Evolutionary conservation across 2,797 vertebrate genomes (phyloP).

Genomic region (Lepidocolaptes lacrymiger): DNA sequence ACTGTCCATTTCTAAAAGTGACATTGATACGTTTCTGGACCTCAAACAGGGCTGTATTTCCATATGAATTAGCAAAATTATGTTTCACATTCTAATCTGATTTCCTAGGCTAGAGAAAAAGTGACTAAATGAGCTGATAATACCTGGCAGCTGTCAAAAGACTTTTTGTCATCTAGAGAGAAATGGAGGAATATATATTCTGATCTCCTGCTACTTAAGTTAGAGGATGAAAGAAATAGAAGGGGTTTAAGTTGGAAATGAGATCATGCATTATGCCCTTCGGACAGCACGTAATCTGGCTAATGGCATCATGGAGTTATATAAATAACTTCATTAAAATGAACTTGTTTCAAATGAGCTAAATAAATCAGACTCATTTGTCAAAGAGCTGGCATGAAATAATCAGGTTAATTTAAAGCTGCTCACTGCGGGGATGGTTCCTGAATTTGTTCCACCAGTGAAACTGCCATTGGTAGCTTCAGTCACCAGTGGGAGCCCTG

Average conservation of each 20-base stretch:
- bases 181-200: conserved; percentile 47
- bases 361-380: conserved; percentile 67
- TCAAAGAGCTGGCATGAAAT: conserved; percentile 59
- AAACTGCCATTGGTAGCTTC: background rate
- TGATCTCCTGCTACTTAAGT: conserved; percentile 47
- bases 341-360: conserved; percentile 60
- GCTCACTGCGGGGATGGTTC: background rate
- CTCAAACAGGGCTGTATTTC: background rate
- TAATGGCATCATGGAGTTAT: conserved; percentile 53
- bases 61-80: conserved; percentile 5
- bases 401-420: conserved; percentile 68
- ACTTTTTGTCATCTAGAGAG: conserved; percentile 33
- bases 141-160: conserved; percentile 47
- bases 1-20: background rate
- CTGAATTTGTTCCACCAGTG: background rate
- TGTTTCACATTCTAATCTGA: background rate
- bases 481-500: background rate
- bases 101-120: conserved; percentile 12
- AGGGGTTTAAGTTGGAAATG: conserved; percentile 52
- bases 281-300: conserved; percentile 53
- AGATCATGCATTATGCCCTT: conserved; percentile 35
- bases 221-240: conserved; percentile 56
- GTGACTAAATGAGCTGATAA: conserved; percentile 47
- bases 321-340: conserved; percentile 69
- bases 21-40: background rate